Evolutionary conservation across 92 coral and sea anemone species (phyloP).

Genomic region (Porites rus): DNA sequence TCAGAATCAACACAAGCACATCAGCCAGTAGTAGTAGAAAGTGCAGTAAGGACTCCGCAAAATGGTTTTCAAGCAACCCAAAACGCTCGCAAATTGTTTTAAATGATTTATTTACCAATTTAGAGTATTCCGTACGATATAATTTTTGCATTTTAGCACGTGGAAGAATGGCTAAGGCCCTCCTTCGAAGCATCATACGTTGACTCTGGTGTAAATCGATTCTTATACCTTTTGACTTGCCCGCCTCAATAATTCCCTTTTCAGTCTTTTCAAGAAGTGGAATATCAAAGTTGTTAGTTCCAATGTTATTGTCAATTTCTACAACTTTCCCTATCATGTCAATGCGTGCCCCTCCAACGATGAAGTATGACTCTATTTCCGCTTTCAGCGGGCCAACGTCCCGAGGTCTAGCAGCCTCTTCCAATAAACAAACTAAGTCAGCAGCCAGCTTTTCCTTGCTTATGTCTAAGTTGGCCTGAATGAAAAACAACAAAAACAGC

Average conservation of each 20-base stretch:
- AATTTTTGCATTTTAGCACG: too few species aligned
- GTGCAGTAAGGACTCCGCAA: too few species aligned
- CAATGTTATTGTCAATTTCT: not conserved
- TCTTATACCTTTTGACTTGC: not conserved
- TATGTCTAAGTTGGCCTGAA: too few species aligned
- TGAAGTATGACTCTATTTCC: not conserved
- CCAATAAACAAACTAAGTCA: not conserved
- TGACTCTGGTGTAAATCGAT: not conserved
- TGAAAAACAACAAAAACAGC: too few species aligned
- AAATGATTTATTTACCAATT: too few species aligned
- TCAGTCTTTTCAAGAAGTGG: not conserved
- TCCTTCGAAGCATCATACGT: not conserved
- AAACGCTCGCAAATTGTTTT: too few species aligned
- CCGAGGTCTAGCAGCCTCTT: not conserved
- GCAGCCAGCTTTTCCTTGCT: too few species aligned
- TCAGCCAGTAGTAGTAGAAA: too few species aligned
- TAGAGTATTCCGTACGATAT: too few species aligned
- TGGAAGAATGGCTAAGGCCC: not conserved
- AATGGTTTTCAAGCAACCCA: too few species aligned
- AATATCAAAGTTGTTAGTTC: not conserved
- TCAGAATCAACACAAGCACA: too few species aligned
- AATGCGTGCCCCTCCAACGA: not conserved
- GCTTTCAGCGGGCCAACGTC: not conserved
- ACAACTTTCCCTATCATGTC: not conserved
- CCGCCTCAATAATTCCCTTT: not conserved